Base-by-base conservation (phyloP, 2,888 invertebrate genomes). In the Sinelater perroti region DNA sequence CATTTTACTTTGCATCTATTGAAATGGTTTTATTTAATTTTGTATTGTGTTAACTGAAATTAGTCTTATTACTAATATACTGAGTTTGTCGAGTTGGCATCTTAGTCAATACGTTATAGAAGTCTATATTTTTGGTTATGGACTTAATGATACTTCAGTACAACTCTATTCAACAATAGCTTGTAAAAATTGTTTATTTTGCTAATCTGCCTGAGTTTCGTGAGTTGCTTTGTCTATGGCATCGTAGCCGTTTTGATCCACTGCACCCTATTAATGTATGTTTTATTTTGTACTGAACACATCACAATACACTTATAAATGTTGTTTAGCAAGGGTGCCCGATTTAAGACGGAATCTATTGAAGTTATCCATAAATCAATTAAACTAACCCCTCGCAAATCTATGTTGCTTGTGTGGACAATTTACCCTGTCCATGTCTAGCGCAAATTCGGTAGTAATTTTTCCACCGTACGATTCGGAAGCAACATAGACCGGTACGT, bases 341-440 rank as follows among this genome's bases (percentile, higher is more conserved):
- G 95, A 0, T 90, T 87, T 24, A 90, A 77, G 0, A 92, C 90
- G 0, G 90, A 88, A 72, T 95, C 93, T 46, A 93, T 84, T 0
- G 95, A 93, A 1, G 91, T 90, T 60, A 95, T 91, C 95, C 95
- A 95, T 0, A 93, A 87, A 76, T 95, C 95, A 1, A 94, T 94
- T 75, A 95, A 82, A 0, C 87, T 90, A 17, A 95, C 85, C 0
- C 94, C 94, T 68, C 82, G 81, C 44, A 96, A 81, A 66, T 90
- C n/a, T n/a, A n/a, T n/a, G n/a, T n/a, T n/a, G n/a, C n/a, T n/a
- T n/a, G n/a, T n/a, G n/a, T n/a, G n/a, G n/a, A n/a, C n/a, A n/a
- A n/a, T 81, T 21, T 46, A 60, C 56, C 36, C 52, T 36, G 11
- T 49, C 11, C 11, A 57, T 24, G 21, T 50, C 57, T 3, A 61